A percentile compares a stretch with the other conserved stretches of the same genome.
phyloP scores from a whole-genome alignment of 2,888 invertebrate species.

The Synanthedon formicaeformis region DNA sequence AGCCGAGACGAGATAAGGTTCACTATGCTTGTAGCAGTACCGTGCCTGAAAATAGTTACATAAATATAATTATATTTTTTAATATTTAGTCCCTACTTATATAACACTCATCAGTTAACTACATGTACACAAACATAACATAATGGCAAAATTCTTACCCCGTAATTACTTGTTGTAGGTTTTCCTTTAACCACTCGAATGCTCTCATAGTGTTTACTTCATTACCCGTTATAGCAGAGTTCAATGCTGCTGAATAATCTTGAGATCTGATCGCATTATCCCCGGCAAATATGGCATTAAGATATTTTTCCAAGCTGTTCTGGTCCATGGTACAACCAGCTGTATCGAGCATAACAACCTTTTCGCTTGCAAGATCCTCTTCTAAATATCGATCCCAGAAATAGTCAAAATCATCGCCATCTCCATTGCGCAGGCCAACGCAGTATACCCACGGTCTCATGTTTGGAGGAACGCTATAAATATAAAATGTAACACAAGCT shows the following conservation, averaged over 20 bases:
- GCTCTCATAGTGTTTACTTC: constrained; percentile 67
- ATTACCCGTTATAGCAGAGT: constrained; percentile 64
- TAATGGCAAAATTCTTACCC: constrained; percentile 20
- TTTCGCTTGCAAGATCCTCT: constrained; percentile 75
- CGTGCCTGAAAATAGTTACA: constrained; percentile 24
- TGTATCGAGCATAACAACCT: constrained; percentile 73
- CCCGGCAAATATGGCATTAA: constrained; percentile 31
- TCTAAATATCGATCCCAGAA: constrained; percentile 73
- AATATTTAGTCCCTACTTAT: too few relatives aligned
- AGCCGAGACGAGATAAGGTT: constrained; percentile 39
- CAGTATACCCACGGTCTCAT: constrained; percentile 82
- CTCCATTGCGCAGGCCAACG: constrained; percentile 74
- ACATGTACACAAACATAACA: too few relatives aligned
- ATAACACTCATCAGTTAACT: too few relatives aligned
- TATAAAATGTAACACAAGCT: not conserved
- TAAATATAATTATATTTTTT: too few relatives aligned
- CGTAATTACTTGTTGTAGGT: constrained; percentile 19
- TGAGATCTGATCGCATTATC: constrained; percentile 43
- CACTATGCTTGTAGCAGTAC: constrained; percentile 30
- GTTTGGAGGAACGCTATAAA: constrained; percentile 39
- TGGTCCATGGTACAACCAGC: constrained; percentile 76
- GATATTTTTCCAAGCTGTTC: constrained; percentile 30
- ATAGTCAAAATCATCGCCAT: constrained; percentile 72
- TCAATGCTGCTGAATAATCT: constrained; percentile 47
- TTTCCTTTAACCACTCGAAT: constrained; percentile 61